Evolutionary conservation across 2,113 vertebrate species (phyloP), one percentile per base, ranked within the genome.

Genomic region (Elephantulus edwardii): DNA sequence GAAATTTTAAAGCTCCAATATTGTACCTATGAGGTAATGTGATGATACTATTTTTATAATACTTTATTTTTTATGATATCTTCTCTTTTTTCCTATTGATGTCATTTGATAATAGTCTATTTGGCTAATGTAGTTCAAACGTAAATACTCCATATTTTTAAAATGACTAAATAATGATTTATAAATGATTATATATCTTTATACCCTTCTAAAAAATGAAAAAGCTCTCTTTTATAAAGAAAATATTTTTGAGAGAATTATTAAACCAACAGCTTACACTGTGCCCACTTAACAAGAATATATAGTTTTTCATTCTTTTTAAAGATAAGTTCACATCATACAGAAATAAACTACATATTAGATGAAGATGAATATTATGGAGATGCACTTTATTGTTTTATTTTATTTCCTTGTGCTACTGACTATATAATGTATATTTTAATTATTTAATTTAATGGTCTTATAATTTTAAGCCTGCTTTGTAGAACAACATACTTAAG

Each of bases 251-350:
- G 96, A 97, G 97, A 97, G 96, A 97, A 96, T 96, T 96, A 93
- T 96, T 96, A 92, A 96, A 96, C 83, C 95, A 84, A 44, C 93
- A 95, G 91, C 91, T 97, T 94, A 90, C 6, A 14, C 93, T 91
- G 30, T 95, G 89, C 90, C 93, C 93, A 96, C 95, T 97, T 95
- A 96, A 92, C 95, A 95, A 92, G 92, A 96, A 81, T 90, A 95
- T 89, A 96, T 97, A 95, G 97, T 98, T 98, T 98, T 98, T 98
- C 98, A 98, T 98, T 98, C 98, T 98, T 97, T n/a, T 91, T 84
- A 75, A 93, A 88, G 66, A 44, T 92, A 82, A 93, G 33, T 88
- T 77, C 54, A 40, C 2, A 24, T 87, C 38, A 85, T 94, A 83
- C 4, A 64, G 81, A 91, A 91, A 50, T 86, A 78, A 92, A 86